Percentiles rank a stretch among this genome's conserved stretches.
phyloP scores from a whole-genome alignment of 2,888 invertebrate species.

The Drosophila dives region DNA sequence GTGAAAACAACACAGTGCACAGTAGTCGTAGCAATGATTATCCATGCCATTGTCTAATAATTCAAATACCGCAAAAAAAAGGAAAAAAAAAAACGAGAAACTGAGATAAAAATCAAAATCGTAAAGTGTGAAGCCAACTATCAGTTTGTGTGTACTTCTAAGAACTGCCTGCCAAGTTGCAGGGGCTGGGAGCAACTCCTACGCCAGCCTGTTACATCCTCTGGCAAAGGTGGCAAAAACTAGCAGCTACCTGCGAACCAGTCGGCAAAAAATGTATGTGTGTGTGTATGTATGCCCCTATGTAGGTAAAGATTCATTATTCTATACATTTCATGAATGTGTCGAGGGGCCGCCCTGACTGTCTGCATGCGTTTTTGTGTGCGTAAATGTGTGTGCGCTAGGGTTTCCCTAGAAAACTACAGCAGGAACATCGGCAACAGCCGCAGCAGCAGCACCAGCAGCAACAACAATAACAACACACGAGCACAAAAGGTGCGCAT shows the following conservation, averaged over 20 bases:
- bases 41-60: constrained; percentile 67
- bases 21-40: constrained; percentile 72
- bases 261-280: constrained; percentile 42
- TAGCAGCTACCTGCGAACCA: constrained; percentile 64
- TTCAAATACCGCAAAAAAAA: constrained; percentile 69
- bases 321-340: constrained; percentile 80
- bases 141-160: constrained; percentile 46
- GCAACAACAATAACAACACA: constrained; percentile 41
- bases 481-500: constrained; percentile 74
- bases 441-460: constrained; percentile 22
- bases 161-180: constrained; percentile 43
- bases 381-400: constrained; percentile 36
- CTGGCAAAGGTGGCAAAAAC: constrained; percentile 80
- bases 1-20: constrained; percentile 35
- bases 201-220: constrained; percentile 73
- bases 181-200: constrained; percentile 57
- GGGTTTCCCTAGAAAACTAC: constrained; percentile 79
- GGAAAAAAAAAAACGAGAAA: constrained; percentile 41
- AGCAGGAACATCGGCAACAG: constrained; percentile 33
- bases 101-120: constrained; percentile 71
- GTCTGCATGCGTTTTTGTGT: constrained; percentile 32
- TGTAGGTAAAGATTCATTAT: constrained; percentile 77
- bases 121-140: constrained; percentile 65
- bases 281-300: constrained; percentile 22
- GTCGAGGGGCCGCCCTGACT: constrained; percentile 46